These are phyloP conservation scores for Euura saliciscinereae DNA, from an alignment of 1,140 invertebrate genomes.

Conservation along the genomic window DNA sequence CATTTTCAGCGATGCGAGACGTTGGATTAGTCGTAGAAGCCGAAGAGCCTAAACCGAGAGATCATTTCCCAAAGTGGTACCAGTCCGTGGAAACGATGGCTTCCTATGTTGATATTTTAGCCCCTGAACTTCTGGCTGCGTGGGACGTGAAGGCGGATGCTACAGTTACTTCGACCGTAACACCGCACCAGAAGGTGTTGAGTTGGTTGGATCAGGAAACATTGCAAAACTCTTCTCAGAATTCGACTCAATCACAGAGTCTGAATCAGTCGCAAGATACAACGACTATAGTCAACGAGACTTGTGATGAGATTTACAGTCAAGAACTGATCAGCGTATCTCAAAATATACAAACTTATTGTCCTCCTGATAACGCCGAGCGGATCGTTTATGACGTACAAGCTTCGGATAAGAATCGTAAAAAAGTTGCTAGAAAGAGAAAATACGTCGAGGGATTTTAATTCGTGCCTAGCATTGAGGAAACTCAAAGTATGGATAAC, in stretches of 20 bases:
- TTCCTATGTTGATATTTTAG: constrained; percentile 48
- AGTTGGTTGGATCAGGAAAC: constrained; percentile 40
- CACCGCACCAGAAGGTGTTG: constrained; percentile 50
- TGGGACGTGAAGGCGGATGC: constrained; percentile 50
- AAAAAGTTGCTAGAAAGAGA: constrained; percentile 29
- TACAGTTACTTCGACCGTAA: constrained; percentile 26
- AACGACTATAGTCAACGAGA: constrained; percentile 19
- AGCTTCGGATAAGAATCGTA: constrained; percentile 27
- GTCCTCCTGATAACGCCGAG: constrained; percentile 26
- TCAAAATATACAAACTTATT: constrained; percentile 33
- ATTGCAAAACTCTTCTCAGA: neutral
- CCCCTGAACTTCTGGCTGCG: constrained; percentile 46
- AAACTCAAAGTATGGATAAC: too few relatives aligned
- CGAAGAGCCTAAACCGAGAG: constrained; percentile 20
- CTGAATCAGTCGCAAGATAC: constrained; percentile 24
- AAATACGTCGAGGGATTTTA: constrained; percentile 12
- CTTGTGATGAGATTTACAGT: constrained; percentile 27
- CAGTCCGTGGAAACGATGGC: constrained; percentile 44
- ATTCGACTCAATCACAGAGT: neutral
- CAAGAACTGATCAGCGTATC: constrained; percentile 48
- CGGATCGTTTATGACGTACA: constrained; percentile 31
- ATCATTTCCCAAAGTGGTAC: constrained; percentile 38
- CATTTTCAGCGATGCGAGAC: constrained; percentile 42
- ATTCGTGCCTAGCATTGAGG: neutral
- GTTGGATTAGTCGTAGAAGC: constrained; percentile 30